Base-by-base conservation (phyloP, 2,888 invertebrate species). In the Pristionchus japonicus region DNA sequence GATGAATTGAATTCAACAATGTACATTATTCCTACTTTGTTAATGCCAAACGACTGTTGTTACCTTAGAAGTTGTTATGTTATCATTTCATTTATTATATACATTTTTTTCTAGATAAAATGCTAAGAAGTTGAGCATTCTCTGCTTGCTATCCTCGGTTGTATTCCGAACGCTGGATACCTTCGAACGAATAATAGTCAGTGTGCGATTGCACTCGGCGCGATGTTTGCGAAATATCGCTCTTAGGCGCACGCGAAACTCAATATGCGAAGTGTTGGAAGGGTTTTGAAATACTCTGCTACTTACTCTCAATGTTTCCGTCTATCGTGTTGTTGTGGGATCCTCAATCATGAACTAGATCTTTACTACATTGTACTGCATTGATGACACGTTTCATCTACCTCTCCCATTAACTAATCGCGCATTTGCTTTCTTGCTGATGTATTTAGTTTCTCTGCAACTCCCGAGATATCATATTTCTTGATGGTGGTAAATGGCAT, bases 201-300 rank as follows among this genome's bases (percentile, higher is more conserved):
- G 43, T 77, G n/a, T 27, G 43, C 77, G 77, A 77, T 77, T 17
- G 43, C n/a, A 15, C 15, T n/a, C 43, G n/a, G n/a, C 9, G 43
- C 47, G 43, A n/a, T n/a, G n/a, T n/a, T 77, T 77, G 77, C 47
- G 77, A 77, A 77, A 77, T 23, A 77, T 6, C 77, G 77, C 77
- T n/a, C 17, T 27, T 20, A 27, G 20, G 23, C 77, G 34, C 77
- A 77, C 77, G 77, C 77, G n/a, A 40, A 43, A 77, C 47, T 77
- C 47, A 43, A n/a, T 13, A 77, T 17, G 77, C 77, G 77, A 77
- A 77, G 77, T 77, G 77, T 77, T 77, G 77, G 77, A 77, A 77
- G 77, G 6, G 77, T 77, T 77, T 77, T 77, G 77, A 77, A 77
- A 77, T 77, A 77, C 43, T 47, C n/a, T 13, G 4, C 47, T 77